A percentile compares a stretch with the other conserved stretches of the same genome.
These are phyloP conservation scores for Diplodus puntazzo DNA, from an alignment of 2,797 vertebrate species.

Conservation along the genomic window DNA sequence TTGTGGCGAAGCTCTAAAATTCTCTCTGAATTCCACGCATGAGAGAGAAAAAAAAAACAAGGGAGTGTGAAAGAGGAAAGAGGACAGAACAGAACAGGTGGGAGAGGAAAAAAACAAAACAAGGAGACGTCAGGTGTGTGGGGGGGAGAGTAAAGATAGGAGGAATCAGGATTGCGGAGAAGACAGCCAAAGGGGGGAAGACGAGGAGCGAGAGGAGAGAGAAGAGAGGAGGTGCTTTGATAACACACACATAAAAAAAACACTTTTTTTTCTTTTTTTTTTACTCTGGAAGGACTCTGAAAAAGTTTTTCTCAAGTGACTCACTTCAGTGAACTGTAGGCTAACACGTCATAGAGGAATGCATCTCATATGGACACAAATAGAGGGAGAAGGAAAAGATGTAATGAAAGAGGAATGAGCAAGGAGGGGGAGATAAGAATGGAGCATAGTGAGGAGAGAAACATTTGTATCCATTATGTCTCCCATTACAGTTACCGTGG, in stretches of 20 bases:
- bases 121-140: neutral
- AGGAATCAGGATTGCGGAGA: slow-evolving; percentile 26
- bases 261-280: slow-evolving; percentile 1
- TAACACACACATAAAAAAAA: slow-evolving; percentile 25
- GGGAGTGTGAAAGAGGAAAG: neutral
- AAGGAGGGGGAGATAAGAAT: slow-evolving; percentile 18
- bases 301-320: slow-evolving; percentile 41
- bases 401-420: slow-evolving; percentile 26
- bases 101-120: neutral
- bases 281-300: slow-evolving; percentile 6
- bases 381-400: slow-evolving; percentile 7
- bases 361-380: slow-evolving; percentile 24
- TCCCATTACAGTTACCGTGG: slow-evolving; percentile 17
- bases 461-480: slow-evolving; percentile 6
- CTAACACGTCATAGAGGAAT: slow-evolving; percentile 28
- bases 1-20: neutral
- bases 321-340: slow-evolving; percentile 39
- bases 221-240: slow-evolving; percentile 42
- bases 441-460: slow-evolving; percentile 8
- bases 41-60: neutral
- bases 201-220: slow-evolving; percentile 7
- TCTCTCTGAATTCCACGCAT: slow-evolving; percentile 3
- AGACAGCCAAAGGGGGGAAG: slow-evolving; percentile 17
- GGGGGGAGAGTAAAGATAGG: slow-evolving; percentile 9
- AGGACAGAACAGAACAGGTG: slow-evolving; percentile 7